Conservation (phyloP, 2,113 vertebrate species). For the Rhinichthys klamathensis region DNA sequence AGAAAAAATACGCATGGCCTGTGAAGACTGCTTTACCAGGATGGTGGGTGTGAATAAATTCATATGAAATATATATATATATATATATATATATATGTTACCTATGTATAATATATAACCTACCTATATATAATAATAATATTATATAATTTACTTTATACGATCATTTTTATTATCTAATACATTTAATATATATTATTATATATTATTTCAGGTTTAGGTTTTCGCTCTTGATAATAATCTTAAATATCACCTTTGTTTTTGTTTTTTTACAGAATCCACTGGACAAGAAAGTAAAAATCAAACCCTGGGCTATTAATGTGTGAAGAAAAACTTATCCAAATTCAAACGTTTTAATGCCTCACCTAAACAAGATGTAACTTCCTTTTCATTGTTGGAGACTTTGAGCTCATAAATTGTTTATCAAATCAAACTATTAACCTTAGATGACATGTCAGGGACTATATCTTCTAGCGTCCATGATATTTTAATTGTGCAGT, state of each 20-base stretch:
- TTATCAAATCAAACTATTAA: background rate
- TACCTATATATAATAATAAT: too few relatives aligned
- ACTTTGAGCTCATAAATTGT: background rate
- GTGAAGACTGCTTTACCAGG: conserved; percentile 75
- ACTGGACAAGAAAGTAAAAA: background rate
- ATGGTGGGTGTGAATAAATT: conserved; percentile 60
- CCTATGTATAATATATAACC: too few relatives aligned
- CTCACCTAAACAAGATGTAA: background rate
- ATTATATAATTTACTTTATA: too few relatives aligned
- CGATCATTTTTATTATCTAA: background rate
- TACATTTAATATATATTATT: background rate
- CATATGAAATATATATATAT: too few relatives aligned
- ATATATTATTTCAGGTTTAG: background rate
- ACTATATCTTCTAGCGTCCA: background rate
- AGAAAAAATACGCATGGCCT: conserved; percentile 74
- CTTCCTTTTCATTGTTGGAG: background rate
- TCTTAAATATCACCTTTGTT: background rate
- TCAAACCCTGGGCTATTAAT: conserved; percentile 47
- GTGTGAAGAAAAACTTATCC: conserved; percentile 46
- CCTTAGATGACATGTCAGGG: background rate
- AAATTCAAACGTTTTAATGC: background rate
- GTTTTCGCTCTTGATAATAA: background rate
- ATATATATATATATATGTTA: too few relatives aligned
- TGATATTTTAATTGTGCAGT: conserved; percentile 8
- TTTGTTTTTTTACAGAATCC: background rate